These are phyloP conservation scores for Tortricodes alternella DNA, from an alignment of 2,888 invertebrate species.

Conservation along the genomic window DNA sequence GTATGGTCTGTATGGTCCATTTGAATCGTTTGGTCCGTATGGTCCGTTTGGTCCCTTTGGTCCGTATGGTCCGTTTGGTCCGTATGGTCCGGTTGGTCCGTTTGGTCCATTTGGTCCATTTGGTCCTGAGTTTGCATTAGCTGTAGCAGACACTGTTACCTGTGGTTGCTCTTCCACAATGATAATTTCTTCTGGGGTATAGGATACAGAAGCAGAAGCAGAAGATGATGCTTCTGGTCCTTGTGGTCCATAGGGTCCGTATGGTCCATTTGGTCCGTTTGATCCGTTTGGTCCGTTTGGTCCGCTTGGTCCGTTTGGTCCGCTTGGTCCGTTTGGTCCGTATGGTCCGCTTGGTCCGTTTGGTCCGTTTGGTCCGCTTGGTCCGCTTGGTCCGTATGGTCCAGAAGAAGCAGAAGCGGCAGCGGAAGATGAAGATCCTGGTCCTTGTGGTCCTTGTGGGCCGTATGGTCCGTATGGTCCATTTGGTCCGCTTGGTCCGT, in stretches of 20 bases:
- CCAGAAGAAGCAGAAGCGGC: no score
- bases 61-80: neutral
- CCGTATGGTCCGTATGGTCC: neutral
- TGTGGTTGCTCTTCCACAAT: constrained; percentile 14
- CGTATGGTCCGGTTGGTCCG: constrained; percentile 7
- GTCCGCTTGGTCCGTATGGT: constrained; percentile 13
- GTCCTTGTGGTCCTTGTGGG: constrained; percentile 12
- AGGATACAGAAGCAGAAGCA: constrained; percentile 15
- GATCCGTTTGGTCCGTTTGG: constrained; percentile 17
- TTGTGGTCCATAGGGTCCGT: neutral
- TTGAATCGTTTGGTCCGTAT: neutral
- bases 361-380: constrained; percentile 18
- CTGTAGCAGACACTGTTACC: constrained; percentile 2
- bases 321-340: neutral
- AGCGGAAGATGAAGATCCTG: neutral
- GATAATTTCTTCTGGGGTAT: constrained; percentile 1
- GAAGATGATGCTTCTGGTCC: constrained; percentile 29
- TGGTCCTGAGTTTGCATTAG: constrained; percentile 4
- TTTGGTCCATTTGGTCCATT: constrained; percentile 5
- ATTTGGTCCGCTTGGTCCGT: neutral
- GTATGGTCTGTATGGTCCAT: constrained; percentile 23
- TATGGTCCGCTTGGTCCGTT: constrained; percentile 17
- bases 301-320: neutral
- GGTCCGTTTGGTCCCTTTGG: neutral
- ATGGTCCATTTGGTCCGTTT: neutral